Base-by-base conservation (phyloP, 2,113 vertebrate genomes). In the Montifringilla adamsi region DNA sequence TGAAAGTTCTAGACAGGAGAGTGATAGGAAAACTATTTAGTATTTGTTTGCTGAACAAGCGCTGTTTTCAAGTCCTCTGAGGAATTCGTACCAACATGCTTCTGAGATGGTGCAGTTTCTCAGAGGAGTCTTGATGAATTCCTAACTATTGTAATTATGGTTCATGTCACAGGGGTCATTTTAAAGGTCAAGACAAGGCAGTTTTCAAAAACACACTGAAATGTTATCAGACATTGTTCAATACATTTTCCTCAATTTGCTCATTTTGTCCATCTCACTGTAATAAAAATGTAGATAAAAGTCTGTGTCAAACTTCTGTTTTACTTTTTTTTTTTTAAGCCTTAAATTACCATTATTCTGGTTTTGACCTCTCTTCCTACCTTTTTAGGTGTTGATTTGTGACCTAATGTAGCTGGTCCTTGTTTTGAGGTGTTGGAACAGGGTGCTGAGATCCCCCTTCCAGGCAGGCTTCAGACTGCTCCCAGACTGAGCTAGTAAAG, bases 231-330 rank as follows among this genome's bases (percentile, higher is more conserved):
- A 52, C 35, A 28, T 37, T 9, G 47, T 52, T 89, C 56, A 23
- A 74, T 86, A 59, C 8, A 4, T 89, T 80, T 86, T 86, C 43
- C 33, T 95, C 68, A 23, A 37, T 47, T 64, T 80, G 31, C 62
- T 89, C 5, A 0, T 82, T 52, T 81, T 89, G 56, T 84, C 86
- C 22, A 64, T 86, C 35, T 93, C 44, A 24, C 26, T 90, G 50
- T 73, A 94, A 92, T 95, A 93, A 95, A 94, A 79, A 74, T 67
- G 6, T 55, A 70, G 50, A 83, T 77, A 35, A 77, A 94, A 83
- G 13, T 69, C 55, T 84, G 16, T 58, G 77, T 92, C 56, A 46
- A 78, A 74, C 9, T 39, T 89, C 35, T 27, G 20, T 26, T 82
- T 75, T 46, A 52, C 28, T 56, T 9, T 60, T 43, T 30, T 15